phyloP scores from a whole-genome alignment of 2,113 vertebrate species.

The Sinosuthora webbiana region DNA sequence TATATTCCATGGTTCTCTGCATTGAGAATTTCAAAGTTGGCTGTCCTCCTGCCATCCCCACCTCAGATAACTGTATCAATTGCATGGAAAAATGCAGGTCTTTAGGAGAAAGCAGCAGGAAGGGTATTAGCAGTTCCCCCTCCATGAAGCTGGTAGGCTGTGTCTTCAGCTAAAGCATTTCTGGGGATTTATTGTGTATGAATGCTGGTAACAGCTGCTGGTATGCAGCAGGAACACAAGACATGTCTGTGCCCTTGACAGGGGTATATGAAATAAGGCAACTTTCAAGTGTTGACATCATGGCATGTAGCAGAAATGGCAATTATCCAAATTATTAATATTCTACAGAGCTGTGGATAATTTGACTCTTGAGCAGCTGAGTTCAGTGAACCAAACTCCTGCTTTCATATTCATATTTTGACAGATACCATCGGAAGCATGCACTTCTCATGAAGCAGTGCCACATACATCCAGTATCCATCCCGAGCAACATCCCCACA shows the following conservation, averaged over 20 bases:
- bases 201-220: not conserved
- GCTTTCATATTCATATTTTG: not conserved
- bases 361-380: not conserved
- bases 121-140: not conserved
- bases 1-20: not conserved
- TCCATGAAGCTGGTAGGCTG: not conserved
- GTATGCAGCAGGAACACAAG: not conserved
- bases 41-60: accelerated
- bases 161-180: not conserved
- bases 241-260: not conserved
- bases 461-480: not conserved
- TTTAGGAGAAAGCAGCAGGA: not conserved
- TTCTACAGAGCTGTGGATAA: not conserved
- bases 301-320: not conserved
- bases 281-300: not conserved
- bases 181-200: not conserved
- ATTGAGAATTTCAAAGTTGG: not conserved
- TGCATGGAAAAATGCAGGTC: not conserved
- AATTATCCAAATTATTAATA: not conserved
- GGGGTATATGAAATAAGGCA: not conserved
- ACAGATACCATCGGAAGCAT: not conserved
- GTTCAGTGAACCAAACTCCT: not conserved
- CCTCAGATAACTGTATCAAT: not conserved
- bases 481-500: not conserved
- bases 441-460: not conserved